Percentiles rank a stretch among this genome's conserved stretches.
phyloP scores from a whole-genome alignment of 2,888 invertebrate genomes.

The Philhelius pedissequus region DNA sequence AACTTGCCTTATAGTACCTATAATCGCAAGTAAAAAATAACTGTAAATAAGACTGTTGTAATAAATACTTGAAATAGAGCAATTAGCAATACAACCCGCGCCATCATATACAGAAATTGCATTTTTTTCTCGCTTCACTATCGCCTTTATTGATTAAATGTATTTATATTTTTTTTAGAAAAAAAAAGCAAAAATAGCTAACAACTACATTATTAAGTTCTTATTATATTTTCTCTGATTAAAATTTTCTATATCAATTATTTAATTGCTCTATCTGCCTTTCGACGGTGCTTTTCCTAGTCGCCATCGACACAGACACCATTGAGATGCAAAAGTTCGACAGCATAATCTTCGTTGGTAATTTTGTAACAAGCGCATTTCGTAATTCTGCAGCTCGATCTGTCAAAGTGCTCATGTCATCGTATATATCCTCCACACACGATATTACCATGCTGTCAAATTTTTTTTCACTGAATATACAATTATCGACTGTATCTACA shows the following conservation, averaged over 20 bases:
- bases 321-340: constrained; percentile 74
- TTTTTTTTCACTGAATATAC: constrained; percentile 71
- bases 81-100: too few species aligned
- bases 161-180: too few species aligned
- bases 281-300: constrained; percentile 67
- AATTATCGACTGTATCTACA: constrained; percentile 72
- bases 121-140: too few species aligned
- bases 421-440: constrained; percentile 71
- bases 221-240: not conserved
- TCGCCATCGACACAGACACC: constrained; percentile 71
- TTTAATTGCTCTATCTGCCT: constrained; percentile 55
- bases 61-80: too few species aligned
- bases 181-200: too few species aligned
- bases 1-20: too few species aligned
- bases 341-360: constrained; percentile 72
- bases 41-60: too few species aligned
- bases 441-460: constrained; percentile 66
- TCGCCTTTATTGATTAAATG: too few species aligned
- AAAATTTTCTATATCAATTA: constrained; percentile 22
- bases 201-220: not conserved
- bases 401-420: constrained; percentile 70
- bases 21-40: too few species aligned
- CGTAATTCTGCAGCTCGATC: constrained; percentile 68
- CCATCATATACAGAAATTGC: too few species aligned
- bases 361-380: constrained; percentile 69